phyloP scores from a whole-genome alignment of 2,797 vertebrate genomes.

The Rousettus madagascariensis region DNA sequence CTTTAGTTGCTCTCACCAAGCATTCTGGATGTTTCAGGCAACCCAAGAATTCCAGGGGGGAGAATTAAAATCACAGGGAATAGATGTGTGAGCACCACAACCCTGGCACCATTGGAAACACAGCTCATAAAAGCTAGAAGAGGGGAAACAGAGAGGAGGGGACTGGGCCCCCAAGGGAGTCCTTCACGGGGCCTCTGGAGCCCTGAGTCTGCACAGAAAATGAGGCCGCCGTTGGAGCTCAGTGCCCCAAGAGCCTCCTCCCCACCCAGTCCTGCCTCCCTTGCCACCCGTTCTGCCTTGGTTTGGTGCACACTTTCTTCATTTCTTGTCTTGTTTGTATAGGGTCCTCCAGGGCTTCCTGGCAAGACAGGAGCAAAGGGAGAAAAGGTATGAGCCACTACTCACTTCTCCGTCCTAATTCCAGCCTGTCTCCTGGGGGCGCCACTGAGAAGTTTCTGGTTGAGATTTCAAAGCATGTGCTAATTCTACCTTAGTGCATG shows the following conservation, averaged over 20 bases:
- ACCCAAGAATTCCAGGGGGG: background rate
- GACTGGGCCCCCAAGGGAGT: background rate
- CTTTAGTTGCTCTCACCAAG: background rate
- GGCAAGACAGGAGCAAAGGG: conserved; percentile 94
- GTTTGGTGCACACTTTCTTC: background rate
- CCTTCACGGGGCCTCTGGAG: background rate
- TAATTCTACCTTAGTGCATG: background rate
- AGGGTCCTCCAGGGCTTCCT: conserved; percentile 95
- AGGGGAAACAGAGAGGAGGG: background rate
- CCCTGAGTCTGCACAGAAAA: background rate
- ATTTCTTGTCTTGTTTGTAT: conserved; percentile 57
- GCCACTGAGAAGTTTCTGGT: background rate
- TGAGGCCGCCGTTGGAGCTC: background rate
- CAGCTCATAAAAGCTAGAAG: background rate
- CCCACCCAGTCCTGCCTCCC: background rate
- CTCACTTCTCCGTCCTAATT: background rate
- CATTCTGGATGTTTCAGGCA: background rate
- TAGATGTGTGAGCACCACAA: background rate
- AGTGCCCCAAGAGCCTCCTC: too few species aligned
- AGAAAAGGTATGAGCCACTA: conserved; percentile 90
- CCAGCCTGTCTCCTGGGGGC: background rate
- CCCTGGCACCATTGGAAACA: background rate
- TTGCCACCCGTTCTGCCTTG: background rate
- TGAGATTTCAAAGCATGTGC: background rate
- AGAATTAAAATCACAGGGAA: background rate